Evolutionary conservation across 2,888 invertebrate species (phyloP).

Genomic region (Eupithecia abbreviata): DNA sequence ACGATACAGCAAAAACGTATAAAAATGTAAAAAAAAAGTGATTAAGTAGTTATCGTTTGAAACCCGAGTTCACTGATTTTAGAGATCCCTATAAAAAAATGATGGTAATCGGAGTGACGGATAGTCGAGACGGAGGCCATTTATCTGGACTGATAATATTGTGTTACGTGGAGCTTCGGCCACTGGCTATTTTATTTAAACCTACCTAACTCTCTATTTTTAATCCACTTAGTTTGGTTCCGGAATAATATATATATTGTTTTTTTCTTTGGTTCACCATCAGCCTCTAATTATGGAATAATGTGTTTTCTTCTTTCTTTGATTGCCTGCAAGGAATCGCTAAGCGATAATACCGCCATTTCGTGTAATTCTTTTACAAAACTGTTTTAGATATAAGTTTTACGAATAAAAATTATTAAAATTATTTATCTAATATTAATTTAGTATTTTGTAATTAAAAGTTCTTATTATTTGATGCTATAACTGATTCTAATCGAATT

Average conservation of each 20-base stretch:
- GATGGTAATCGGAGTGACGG: conserved; percentile 34
- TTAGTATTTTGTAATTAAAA: background rate
- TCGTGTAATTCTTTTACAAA: too few species aligned
- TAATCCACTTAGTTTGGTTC: background rate
- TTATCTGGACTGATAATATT: conserved; percentile 11
- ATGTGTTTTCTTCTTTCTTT: too few species aligned
- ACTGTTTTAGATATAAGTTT: too few species aligned
- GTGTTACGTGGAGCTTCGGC: conserved; percentile 7
- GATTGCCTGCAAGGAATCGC: too few species aligned
- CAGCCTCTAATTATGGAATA: too few species aligned
- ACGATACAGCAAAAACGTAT: conserved; percentile 34
- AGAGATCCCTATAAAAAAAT: conserved; percentile 36
- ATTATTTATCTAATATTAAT: too few species aligned
- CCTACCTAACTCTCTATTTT: background rate
- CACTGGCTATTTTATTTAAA: conserved; percentile 4
- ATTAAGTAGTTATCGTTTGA: conserved; percentile 41
- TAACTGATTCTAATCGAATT: background rate
- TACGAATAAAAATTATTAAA: too few species aligned
- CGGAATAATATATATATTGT: background rate
- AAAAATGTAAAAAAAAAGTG: conserved; percentile 30
- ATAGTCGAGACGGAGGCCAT: conserved; percentile 27
- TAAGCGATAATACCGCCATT: too few species aligned
- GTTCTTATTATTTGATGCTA: background rate
- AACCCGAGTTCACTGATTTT: conserved; percentile 35
- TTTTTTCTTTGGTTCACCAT: too few species aligned